Percentiles rank a stretch among this genome's conserved stretches.
These are phyloP conservation scores for Anolis carolinensis DNA, from an alignment of 2,113 vertebrate genomes.

Conservation along the genomic window DNA sequence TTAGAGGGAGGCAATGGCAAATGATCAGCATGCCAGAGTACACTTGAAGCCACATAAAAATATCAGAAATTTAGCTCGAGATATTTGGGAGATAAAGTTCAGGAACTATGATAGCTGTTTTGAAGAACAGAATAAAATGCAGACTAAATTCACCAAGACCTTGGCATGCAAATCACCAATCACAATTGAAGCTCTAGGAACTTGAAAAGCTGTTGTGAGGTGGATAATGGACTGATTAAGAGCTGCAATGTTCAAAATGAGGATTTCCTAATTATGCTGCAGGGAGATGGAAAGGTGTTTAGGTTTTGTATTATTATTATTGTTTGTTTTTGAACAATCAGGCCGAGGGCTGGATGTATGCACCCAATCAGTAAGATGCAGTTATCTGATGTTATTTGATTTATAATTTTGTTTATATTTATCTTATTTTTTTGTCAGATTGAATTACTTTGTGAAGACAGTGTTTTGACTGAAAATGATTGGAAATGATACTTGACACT, in stretches of 20 bases:
- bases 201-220: neutral
- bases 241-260: neutral
- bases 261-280: neutral
- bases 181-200: neutral
- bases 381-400: neutral
- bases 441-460: neutral
- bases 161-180: no score
- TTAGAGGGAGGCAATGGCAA: no score
- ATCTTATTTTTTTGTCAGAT: neutral
- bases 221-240: neutral
- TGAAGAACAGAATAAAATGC: no score
- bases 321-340: neutral
- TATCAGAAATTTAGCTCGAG: no score
- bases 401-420: neutral
- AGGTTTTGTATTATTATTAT: no score
- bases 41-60: no score
- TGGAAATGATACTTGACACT: neutral
- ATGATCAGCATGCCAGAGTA: no score
- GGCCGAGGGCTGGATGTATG: neutral
- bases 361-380: neutral
- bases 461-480: neutral
- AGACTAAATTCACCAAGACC: no score
- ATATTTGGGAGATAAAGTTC: no score
- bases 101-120: no score
- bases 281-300: neutral